Conservation (phyloP, 1,140 invertebrate species). For the Drosophila melanogaster region Release_6_plus_ISO1_MT NT_033779.5:22550501-22551000, state of each 20-base stretch:
- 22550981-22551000: slow-evolving; percentile 97
- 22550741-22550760: slow-evolving; percentile 96
- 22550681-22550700: slow-evolving; percentile 98
- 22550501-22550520: too few relatives aligned
- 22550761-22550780: slow-evolving; percentile 97
- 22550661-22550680: slow-evolving; percentile 94
- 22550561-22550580: too few relatives aligned
- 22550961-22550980: slow-evolving; percentile 98
- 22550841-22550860: slow-evolving; percentile 95
- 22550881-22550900: slow-evolving; percentile 97
- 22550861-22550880: slow-evolving; percentile 97
- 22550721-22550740: slow-evolving; percentile 95
- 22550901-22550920: slow-evolving; percentile 98
- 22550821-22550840: slow-evolving; percentile 92
- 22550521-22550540: too few relatives aligned
- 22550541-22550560: too few relatives aligned
- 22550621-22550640: slow-evolving; percentile 86
- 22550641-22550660: slow-evolving; percentile 90
- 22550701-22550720: slow-evolving; percentile 96
- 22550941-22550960: slow-evolving; percentile 97
- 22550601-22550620: slow-evolving; percentile 40
- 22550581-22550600: slow-evolving; percentile 1
- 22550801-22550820: slow-evolving; percentile 96
- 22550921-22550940: slow-evolving; percentile 97
- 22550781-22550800: slow-evolving; percentile 99